Evolutionary conservation across 2,113 vertebrate species (phyloP).

Genomic region (Mirounga angustirostris): DNA sequence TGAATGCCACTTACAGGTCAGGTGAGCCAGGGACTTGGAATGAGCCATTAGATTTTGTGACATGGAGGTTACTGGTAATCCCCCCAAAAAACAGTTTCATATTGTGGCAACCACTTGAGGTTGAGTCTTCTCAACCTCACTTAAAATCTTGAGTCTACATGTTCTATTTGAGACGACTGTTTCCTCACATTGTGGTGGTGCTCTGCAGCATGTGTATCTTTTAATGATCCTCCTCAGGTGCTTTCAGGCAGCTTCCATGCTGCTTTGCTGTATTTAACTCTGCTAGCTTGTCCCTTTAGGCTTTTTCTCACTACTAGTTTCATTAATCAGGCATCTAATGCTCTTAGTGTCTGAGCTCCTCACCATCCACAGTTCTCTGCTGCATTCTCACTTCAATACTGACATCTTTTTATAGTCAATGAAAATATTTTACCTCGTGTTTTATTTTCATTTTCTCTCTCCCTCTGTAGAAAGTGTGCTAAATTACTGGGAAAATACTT

Average conservation of each 20-base stretch:
- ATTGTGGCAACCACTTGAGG: not conserved
- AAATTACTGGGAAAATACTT: conserved; percentile 13
- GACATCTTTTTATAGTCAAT: not conserved
- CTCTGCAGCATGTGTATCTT: not conserved
- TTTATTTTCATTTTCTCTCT: conserved; percentile 38
- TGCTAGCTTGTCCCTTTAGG: not conserved
- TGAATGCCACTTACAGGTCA: not conserved
- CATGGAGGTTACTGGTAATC: not conserved
- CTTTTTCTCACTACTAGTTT: not conserved
- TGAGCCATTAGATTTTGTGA: not conserved
- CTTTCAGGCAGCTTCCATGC: not conserved
- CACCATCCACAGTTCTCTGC: not conserved
- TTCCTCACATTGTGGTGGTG: not conserved
- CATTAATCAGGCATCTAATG: not conserved
- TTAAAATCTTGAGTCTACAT: not conserved
- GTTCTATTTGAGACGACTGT: not conserved
- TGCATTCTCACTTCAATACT: not conserved
- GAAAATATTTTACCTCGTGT: not conserved
- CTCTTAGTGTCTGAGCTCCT: not conserved
- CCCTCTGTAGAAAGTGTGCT: not conserved
- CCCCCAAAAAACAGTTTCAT: not conserved
- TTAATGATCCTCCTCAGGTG: not conserved
- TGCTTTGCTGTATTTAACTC: conserved; percentile 35
- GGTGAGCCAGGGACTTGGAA: not conserved
- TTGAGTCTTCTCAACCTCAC: not conserved